Evolutionary conservation across 2,888 invertebrate species (phyloP), one percentile per base, ranked within the genome.

Genomic region (Ctena decussata): DNA sequence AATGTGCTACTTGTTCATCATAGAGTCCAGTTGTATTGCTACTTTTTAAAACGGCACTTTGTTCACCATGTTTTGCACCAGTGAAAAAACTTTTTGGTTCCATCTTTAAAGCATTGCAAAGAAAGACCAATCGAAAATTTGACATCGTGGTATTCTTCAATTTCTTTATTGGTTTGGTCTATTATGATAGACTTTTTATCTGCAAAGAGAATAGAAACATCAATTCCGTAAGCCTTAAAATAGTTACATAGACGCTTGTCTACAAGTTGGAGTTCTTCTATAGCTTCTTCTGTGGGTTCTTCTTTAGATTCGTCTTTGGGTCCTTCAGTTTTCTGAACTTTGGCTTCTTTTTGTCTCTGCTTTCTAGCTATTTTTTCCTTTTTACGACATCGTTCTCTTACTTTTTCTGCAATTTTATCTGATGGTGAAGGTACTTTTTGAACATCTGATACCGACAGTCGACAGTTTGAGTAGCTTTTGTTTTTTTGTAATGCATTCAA

Each of bases 221-320:
- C 82, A 78, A 78, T 75, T 41, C 78, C 74, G 39, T 74, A 82
- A 77, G 77, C 37, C 77, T 74, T 82, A 41, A 82, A 82, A 39
- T 82, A 82, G 27, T 37, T 76, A 44, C 77, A 77, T 37, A 80
- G 65, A 74, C 74, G 74, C 65, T 80, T 80, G 44, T 76, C 41
- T 39, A 77, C 53, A 12, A 71, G 70, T 80, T 80, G 15, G 69
- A 80, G 21, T 11, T 60, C 27, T 60, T 30, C n/a, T n/a, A 6
- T 6, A 24, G 53, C 11, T 53, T 53, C 53, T 53, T 15, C 44
- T 44, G 44, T 44, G 11, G 8, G 11, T 18, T 8, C 44, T 12
- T 12, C 11, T 44, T 44, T 18, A 12, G 8, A 18, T 18, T 8
- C 18, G 11, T 44, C 44, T 53, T 53, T 24, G 24, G 5, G 53